A percentile compares a stretch with the other conserved stretches of the same genome.
These are phyloP conservation scores for Geococcyx californianus DNA, from an alignment of 2,113 vertebrate genomes.

Conservation along the genomic window DNA sequence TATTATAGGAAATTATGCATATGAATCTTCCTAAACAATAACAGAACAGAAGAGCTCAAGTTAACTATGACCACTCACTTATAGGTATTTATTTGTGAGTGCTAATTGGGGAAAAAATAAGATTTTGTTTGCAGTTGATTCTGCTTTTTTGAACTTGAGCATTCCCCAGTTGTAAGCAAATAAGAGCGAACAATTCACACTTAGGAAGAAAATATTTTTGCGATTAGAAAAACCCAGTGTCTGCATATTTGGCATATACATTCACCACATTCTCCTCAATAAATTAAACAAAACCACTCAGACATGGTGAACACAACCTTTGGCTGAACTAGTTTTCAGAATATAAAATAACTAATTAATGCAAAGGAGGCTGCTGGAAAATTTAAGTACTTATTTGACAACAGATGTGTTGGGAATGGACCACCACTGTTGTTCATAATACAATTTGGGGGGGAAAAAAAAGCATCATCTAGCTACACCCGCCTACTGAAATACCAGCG, in stretches of 20 bases:
- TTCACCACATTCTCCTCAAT: conserved; percentile 41
- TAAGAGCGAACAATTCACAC: conserved; percentile 36
- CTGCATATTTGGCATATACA: conserved; percentile 44
- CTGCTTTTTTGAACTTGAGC: not conserved
- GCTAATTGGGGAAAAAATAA: not conserved
- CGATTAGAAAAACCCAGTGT: conserved; percentile 37
- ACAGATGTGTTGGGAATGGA: not conserved
- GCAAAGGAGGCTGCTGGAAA: conserved; percentile 5
- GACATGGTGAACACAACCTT: conserved; percentile 1
- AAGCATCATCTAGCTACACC: not conserved
- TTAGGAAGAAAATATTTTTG: conserved; percentile 46
- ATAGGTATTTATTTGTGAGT: not conserved
- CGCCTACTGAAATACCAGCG: not conserved
- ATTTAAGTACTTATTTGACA: conserved; percentile 3
- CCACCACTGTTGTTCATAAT: not conserved
- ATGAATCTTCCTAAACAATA: not conserved
- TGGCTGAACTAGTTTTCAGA: conserved; percentile 53
- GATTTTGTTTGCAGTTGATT: not conserved
- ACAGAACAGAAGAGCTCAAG: not conserved
- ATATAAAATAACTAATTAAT: conserved; percentile 42
- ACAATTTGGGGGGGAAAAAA: too few relatives aligned
- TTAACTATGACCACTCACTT: not conserved
- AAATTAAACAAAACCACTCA: conserved; percentile 39
- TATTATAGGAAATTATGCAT: not conserved
- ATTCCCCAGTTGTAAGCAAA: not conserved